Evolutionary conservation across 2,888 invertebrate genomes (phyloP).

Genomic region (Meandrusa payeni): DNA sequence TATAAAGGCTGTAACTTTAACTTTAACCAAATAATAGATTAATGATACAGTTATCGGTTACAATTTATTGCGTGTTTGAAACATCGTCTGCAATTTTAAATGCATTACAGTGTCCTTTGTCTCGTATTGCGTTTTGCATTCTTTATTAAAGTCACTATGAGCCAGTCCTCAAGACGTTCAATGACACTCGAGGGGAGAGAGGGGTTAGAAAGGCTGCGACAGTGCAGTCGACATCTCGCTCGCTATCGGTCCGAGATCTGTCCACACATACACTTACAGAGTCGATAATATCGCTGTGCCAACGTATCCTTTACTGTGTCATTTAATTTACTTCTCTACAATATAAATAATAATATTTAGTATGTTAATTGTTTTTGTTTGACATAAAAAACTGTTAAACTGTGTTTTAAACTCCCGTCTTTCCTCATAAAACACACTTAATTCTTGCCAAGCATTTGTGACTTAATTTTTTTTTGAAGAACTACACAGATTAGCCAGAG

Average conservation of each 20-base stretch:
- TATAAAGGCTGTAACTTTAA: too few relatives aligned
- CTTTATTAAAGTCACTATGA: slow-evolving; percentile 46
- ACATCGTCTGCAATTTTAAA: slow-evolving; percentile 16
- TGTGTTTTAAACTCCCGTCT: too few relatives aligned
- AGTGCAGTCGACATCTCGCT: slow-evolving; percentile 68
- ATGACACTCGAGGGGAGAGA: slow-evolving; percentile 50
- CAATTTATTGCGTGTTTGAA: slow-evolving; percentile 12
- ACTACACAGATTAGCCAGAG: too few relatives aligned
- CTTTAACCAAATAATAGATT: too few relatives aligned
- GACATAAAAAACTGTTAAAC: too few relatives aligned
- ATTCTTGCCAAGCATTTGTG: too few relatives aligned
- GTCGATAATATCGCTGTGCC: slow-evolving; percentile 29
- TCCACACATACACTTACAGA: slow-evolving; percentile 44
- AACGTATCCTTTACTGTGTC: too few relatives aligned
- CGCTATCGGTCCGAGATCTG: slow-evolving; percentile 65
- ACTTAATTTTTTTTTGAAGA: too few relatives aligned
- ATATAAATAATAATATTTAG: too few relatives aligned
- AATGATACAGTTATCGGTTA: slow-evolving; percentile 22
- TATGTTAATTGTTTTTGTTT: too few relatives aligned
- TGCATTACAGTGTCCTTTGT: slow-evolving; percentile 29
- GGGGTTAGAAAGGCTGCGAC: slow-evolving; percentile 54
- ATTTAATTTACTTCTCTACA: too few relatives aligned
- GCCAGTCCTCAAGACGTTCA: slow-evolving; percentile 59
- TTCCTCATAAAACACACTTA: too few relatives aligned
- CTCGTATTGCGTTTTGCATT: slow-evolving; percentile 54